phyloP scores from a whole-genome alignment of 35 echinoderm and acorn worm species.

The Lytechinus variegatus region DNA sequence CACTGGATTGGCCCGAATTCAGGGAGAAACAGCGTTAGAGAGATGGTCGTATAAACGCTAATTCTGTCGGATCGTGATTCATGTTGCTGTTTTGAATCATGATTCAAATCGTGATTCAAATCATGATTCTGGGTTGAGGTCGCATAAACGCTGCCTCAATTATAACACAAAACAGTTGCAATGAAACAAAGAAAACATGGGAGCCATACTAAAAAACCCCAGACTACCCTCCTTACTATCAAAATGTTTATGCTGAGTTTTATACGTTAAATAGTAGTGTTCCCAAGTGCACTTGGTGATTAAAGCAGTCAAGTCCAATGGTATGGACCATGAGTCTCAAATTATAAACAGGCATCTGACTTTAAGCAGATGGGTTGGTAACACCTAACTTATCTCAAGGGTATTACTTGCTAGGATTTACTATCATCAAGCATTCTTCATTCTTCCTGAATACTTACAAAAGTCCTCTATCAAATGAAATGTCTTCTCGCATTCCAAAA shows the following conservation, averaged over 20 bases:
- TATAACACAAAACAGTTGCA: too few relatives aligned
- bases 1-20: too few relatives aligned
- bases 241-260: background rate
- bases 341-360: background rate
- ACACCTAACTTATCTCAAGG: background rate
- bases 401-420: background rate
- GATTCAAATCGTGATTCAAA: too few relatives aligned
- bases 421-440: background rate
- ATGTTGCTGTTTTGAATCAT: too few relatives aligned
- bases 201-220: too few relatives aligned
- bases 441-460: background rate
- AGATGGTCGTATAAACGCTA: too few relatives aligned
- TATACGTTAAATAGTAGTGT: background rate
- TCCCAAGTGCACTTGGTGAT: background rate
- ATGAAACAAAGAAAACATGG: too few relatives aligned
- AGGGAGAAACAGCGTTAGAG: too few relatives aligned
- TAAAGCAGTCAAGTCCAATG: background rate
- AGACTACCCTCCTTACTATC: background rate
- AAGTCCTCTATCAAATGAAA: background rate
- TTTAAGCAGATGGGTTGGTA: background rate
- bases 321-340: background rate
- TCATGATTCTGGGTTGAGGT: too few relatives aligned
- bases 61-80: too few relatives aligned
- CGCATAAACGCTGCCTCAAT: too few relatives aligned
- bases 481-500: background rate